A percentile compares a stretch with the other conserved stretches of the same genome.
phyloP scores from a whole-genome alignment of 2,888 invertebrate genomes.

The Agapetus fuscipes region DNA sequence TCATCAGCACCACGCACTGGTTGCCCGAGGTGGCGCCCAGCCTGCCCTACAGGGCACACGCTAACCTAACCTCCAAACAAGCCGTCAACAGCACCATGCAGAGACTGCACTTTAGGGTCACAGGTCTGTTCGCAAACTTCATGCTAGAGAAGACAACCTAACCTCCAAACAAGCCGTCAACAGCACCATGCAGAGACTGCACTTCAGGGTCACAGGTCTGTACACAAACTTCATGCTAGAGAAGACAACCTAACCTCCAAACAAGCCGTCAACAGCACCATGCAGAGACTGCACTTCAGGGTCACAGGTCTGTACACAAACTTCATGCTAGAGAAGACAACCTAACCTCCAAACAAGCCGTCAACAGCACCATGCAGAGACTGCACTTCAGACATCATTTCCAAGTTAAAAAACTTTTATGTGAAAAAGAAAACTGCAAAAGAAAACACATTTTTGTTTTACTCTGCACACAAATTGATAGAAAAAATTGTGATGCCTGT shows the following conservation, averaged over 20 bases:
- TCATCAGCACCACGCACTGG: constrained; percentile 57
- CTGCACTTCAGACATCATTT: constrained; percentile 42
- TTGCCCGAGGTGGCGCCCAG: constrained; percentile 45
- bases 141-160: no score
- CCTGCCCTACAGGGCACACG: constrained; percentile 37
- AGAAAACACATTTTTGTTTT: no score
- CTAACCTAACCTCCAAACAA: constrained; percentile 36
- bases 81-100: constrained; percentile 29
- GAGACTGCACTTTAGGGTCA: constrained; percentile 39
- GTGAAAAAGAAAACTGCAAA: no score
- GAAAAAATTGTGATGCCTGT: no score
- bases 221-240: no score
- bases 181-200: constrained; percentile 33
- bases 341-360: constrained; percentile 32
- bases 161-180: constrained; percentile 30
- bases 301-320: constrained; percentile 40
- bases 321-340: no score
- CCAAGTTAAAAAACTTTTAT: no score
- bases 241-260: constrained; percentile 35
- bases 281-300: constrained; percentile 37
- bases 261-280: constrained; percentile 30
- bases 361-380: constrained; percentile 30
- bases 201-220: constrained; percentile 42
- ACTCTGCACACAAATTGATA: no score
- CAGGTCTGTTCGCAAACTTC: constrained; percentile 40